Base-by-base conservation (phyloP, 1,140 invertebrate genomes). In the Hyles euphorbiae region DNA sequence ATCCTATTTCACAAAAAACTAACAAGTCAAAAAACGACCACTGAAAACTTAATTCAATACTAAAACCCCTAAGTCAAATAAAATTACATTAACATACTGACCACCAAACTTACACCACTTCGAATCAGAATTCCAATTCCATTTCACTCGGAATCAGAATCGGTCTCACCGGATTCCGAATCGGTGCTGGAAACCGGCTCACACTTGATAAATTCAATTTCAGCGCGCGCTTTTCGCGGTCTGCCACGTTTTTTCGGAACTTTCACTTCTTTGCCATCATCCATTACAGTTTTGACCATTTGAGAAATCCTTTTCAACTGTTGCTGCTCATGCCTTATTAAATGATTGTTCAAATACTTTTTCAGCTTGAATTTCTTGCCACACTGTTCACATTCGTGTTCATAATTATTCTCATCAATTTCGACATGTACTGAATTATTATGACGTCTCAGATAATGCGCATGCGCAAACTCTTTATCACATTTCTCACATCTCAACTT, bases 151-250 rank as follows among this genome's bases (percentile, higher is more conserved):
- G 62, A 64, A 11, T 74, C 69, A 2, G 54, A 56, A 5, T 67
- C 70, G 5, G 60, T 67, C 7, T 74, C 71, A 2, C 66, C 75
- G 0, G 67, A 68, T 3, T 78, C 77, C 0, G 76, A 71, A 2
- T 81, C 76, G 0, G 78, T 73, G 36, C 70, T 77, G 5, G 76
- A 78, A 0, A 86, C 74, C 0, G 83, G 85, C 50, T 88, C 85
- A 53, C 85, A 88, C 58, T 88, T 88, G 5, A 86, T 86, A 54
- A 88, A 88, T 68, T 88, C 85, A 5, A 86, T 83, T 56, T 86
- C 85, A 2, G 73, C 80, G 5, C 72, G 51, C 0, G 63, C 53
- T 53, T 76, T 70, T 6, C 70, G 64, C 3, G 78, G 77, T 4
- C 83, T 67, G 0, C 79, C 78, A 3, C 76, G 58, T 61, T 68